A percentile compares a stretch with the other conserved stretches of the same genome.
These are phyloP conservation scores for Zaprionus taronus DNA, from an alignment of 1,140 invertebrate species.

Conservation along the genomic window DNA sequence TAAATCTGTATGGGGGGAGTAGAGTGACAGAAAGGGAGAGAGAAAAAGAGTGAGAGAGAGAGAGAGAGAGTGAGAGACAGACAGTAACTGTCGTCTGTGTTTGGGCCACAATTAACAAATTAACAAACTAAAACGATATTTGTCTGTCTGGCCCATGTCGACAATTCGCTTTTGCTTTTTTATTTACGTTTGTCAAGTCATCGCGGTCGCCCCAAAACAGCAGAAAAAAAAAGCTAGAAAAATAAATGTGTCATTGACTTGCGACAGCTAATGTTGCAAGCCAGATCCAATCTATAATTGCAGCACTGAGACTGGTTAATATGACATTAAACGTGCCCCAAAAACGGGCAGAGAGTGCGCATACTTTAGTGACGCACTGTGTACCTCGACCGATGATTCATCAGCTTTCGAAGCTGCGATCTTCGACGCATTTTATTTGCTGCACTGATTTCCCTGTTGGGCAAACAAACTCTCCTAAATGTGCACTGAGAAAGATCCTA, in stretches of 20 bases:
- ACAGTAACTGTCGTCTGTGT: not conserved
- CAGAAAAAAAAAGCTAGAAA: not conserved
- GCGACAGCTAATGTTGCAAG: constrained; percentile 13
- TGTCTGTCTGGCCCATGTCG: not conserved
- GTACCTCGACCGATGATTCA: not conserved
- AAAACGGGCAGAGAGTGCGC: not conserved
- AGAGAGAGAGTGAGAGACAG: not conserved
- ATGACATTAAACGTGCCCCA: not conserved
- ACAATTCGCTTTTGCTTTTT: not conserved
- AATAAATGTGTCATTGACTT: constrained; percentile 24
- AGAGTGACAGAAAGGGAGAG: not conserved
- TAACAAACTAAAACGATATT: constrained; percentile 13
- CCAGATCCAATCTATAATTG: constrained; percentile 29
- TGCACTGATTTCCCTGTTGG: too few relatives aligned
- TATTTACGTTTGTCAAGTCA: constrained; percentile 18
- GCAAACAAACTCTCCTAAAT: not conserved
- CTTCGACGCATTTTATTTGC: not conserved
- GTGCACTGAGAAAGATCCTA: not conserved
- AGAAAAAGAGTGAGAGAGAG: not conserved
- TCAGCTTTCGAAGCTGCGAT: not conserved
- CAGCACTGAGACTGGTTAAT: not conserved
- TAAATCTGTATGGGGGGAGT: not conserved
- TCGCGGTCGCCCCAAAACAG: not conserved
- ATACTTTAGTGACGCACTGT: not conserved
- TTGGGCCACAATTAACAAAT: constrained; percentile 21